Percentiles rank a stretch among this genome's conserved stretches.
Conservation (phyloP, 2,888 invertebrate genomes). For the Macrosoma leucophasiata region DNA sequence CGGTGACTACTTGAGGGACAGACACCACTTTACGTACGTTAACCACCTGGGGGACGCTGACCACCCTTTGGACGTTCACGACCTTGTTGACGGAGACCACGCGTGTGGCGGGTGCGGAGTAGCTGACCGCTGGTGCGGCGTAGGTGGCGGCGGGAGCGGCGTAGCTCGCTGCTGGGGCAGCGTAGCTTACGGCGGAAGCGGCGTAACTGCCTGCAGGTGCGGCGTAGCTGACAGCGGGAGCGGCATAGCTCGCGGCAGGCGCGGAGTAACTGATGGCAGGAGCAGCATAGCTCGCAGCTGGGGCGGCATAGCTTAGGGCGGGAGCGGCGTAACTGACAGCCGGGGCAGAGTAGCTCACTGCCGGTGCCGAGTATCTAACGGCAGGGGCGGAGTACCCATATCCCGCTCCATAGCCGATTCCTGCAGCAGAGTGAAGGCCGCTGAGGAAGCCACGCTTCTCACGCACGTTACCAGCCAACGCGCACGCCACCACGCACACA, state of each 20-base stretch:
- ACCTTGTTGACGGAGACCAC: slow-evolving; percentile 35
- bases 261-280: slow-evolving; percentile 17
- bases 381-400: slow-evolving; percentile 15
- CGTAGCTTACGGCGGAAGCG: slow-evolving; percentile 10
- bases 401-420: slow-evolving; percentile 13
- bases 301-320: slow-evolving; percentile 11
- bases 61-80: slow-evolving; percentile 33
- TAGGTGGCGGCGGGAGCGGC: slow-evolving; percentile 9
- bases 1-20: slow-evolving; percentile 39
- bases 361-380: no score
- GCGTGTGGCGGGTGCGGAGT: slow-evolving; percentile 24
- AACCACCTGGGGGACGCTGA: slow-evolving; percentile 35
- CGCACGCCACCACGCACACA: no score
- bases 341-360: slow-evolving; percentile 17
- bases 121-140: slow-evolving; percentile 18
- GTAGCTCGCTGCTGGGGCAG: slow-evolving; percentile 10
- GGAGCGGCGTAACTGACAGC: slow-evolving; percentile 15
- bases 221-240: slow-evolving; percentile 14
- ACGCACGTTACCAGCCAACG: no score
- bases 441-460: slow-evolving; percentile 32
- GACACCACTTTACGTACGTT: no score
- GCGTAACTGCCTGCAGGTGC: slow-evolving; percentile 17
- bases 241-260: slow-evolving; percentile 11
- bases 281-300: slow-evolving; percentile 15
- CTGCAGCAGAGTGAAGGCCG: slow-evolving; percentile 23